phyloP scores from a whole-genome alignment of 1,140 invertebrate species.

The Coenobita brevimanus region DNA sequence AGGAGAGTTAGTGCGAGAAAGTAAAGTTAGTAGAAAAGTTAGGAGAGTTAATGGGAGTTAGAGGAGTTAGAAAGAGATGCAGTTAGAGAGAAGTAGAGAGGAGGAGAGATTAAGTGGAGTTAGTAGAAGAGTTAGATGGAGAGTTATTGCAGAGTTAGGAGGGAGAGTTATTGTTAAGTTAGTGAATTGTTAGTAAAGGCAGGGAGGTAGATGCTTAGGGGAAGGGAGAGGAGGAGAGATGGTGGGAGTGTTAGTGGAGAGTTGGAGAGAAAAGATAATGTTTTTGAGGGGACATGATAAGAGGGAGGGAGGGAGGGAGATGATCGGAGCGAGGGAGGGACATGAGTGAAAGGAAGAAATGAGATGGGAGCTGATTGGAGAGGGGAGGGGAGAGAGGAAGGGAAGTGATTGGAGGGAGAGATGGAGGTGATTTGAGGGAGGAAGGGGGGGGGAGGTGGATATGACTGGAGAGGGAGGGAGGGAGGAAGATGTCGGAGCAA shows the following conservation, averaged over 20 bases:
- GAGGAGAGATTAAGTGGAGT: neutral
- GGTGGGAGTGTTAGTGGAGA: neutral
- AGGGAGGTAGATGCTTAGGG: conserved; percentile 10
- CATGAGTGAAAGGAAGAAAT: neutral
- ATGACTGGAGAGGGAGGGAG: neutral
- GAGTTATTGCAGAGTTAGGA: neutral
- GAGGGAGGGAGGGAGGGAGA: neutral
- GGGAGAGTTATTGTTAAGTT: neutral
- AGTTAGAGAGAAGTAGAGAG: neutral
- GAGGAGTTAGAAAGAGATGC: neutral
- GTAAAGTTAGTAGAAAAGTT: neutral
- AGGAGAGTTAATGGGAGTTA: neutral
- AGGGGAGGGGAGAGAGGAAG: neutral
- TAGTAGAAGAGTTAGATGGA: neutral
- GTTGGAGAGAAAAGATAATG: neutral
- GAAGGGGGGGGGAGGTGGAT: neutral
- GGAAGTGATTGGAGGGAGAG: neutral
- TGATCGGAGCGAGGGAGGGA: neutral
- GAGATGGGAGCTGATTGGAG: neutral
- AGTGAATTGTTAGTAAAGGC: neutral
- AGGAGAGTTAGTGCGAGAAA: neutral
- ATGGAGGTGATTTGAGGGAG: neutral
- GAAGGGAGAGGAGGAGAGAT: neutral
- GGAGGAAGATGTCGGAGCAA: neutral
- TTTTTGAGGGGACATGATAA: neutral